Base-by-base conservation (phyloP, 2,888 invertebrate species). In the Chorisops tibialis region DNA sequence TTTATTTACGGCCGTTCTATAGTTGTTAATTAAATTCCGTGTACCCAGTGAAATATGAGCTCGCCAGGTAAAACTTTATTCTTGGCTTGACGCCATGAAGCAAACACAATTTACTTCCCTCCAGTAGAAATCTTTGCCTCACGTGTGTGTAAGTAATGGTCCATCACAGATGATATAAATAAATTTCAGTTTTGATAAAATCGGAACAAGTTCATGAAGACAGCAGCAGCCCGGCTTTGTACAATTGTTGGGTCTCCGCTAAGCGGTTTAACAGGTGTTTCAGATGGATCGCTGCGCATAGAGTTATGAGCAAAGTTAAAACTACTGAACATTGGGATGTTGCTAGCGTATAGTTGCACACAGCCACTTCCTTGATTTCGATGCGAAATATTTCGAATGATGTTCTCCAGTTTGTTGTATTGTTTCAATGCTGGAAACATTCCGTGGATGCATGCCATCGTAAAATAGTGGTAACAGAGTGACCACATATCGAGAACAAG, bases 151-250 rank as follows among this genome's bases (percentile, higher is more conserved):
- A 60, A 58, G 56, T 61, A 56, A 54, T 56, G 56, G 61, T 63
- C 56, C 63, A 63, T 63, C 63, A 63, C 58, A 37, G 39, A 61
- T 47, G 54, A 63, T 61, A 63, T 63, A 63, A 63, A 61, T 63
- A 63, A 63, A 63, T 63, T 60, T 61, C 56, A 22, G 43, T 43
- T 58, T 49, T 58, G 60, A 61, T 61, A 63, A 63, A 63, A 63
- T 63, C 63, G 30, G 58, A 50, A 48, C 41, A 41, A 52, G 47
- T 24, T 58, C 58, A 24, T 58, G 47, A 41, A n/a, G 45, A 56
- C 38, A 63, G 56, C 16, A 24, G 21, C 45, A 56, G 43, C 24
- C 11, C 5, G 30, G 41, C 19, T 41, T 22, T 39, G 37, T 41
- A 21, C 41, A n/a, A n/a, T 35, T 43, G 56, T 43, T 43, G 56